phyloP scores from a whole-genome alignment of 2,113 vertebrate genomes.

The Leptosomus discolor region DNA sequence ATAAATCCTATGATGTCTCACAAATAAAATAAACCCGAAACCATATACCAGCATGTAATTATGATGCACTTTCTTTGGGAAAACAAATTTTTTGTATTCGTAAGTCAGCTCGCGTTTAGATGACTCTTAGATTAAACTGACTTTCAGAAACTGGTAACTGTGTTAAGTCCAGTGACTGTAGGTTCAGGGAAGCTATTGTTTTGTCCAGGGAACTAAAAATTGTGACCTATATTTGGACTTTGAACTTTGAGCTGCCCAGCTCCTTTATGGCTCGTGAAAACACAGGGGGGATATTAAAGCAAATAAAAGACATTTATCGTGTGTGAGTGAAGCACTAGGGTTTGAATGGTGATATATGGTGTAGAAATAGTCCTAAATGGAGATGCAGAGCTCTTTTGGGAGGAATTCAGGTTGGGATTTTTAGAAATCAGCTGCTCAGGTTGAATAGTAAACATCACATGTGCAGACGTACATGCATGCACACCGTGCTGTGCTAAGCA shows the following conservation, averaged over 20 bases:
- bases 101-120: background rate
- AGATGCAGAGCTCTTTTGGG: background rate
- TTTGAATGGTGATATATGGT: background rate
- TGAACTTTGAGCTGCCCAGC: background rate
- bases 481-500: fast-evolving
- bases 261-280: background rate
- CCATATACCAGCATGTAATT: fast-evolving
- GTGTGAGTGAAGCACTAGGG: background rate
- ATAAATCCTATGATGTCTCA: background rate
- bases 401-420: background rate
- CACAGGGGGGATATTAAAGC: background rate
- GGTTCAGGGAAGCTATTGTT: background rate
- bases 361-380: background rate
- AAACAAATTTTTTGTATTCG: background rate
- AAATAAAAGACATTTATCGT: background rate
- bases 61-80: background rate
- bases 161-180: background rate
- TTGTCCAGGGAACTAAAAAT: background rate
- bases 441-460: fast-evolving
- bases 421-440: background rate
- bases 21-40: background rate
- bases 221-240: background rate
- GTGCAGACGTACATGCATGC: no score
- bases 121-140: background rate
- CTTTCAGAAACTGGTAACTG: background rate